Conservation (phyloP, 2,113 vertebrate genomes). For the Crotalus helleri region DNA sequence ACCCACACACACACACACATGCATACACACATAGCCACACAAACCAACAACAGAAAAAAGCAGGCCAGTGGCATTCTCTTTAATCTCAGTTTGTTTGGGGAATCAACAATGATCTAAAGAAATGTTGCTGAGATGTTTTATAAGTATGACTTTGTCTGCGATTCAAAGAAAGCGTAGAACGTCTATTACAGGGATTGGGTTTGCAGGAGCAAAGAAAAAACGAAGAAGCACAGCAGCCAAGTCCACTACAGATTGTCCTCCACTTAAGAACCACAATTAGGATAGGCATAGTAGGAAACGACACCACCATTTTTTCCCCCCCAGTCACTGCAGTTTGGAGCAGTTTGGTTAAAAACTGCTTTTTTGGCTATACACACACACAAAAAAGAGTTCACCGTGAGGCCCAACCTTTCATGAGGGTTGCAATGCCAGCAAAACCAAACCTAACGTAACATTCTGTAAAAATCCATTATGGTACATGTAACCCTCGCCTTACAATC, state of each 20-base stretch:
- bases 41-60: slow-evolving; percentile 29
- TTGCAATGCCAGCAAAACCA: background rate
- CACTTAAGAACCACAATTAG: too few relatives aligned
- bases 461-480: background rate
- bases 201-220: background rate
- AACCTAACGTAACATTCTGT: background rate
- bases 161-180: background rate
- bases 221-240: too few relatives aligned
- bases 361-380: too few relatives aligned
- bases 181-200: background rate
- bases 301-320: background rate
- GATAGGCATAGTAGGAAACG: background rate
- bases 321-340: too few relatives aligned
- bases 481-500: too few relatives aligned
- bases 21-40: slow-evolving; percentile 31
- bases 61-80: background rate
- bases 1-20: too few relatives aligned
- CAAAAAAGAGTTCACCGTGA: too few relatives aligned
- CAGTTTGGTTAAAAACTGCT: too few relatives aligned
- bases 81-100: background rate
- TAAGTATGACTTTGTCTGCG: background rate
- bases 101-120: background rate
- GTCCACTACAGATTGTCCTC: too few relatives aligned
- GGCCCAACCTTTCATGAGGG: too few relatives aligned
- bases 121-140: background rate